These are phyloP conservation scores for Dascillus cervinus DNA, from an alignment of 2,888 invertebrate genomes.

Conservation along the genomic window DNA sequence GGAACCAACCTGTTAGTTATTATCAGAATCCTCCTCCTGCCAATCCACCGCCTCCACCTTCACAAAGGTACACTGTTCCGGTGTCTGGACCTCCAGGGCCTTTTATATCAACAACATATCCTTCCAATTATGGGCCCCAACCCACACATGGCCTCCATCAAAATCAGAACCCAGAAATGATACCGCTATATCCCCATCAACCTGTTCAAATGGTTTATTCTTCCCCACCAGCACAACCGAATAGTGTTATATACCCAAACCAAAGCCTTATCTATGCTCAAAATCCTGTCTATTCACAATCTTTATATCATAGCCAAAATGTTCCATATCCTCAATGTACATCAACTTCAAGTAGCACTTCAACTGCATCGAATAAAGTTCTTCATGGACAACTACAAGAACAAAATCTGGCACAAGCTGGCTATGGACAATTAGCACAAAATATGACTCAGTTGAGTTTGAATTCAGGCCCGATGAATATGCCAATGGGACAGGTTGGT, in stretches of 20 bases:
- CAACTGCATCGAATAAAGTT: constrained; percentile 18
- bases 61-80: constrained; percentile 22
- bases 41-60: constrained; percentile 22
- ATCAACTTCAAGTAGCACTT: constrained; percentile 30
- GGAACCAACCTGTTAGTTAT: constrained; percentile 30
- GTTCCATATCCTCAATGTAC: constrained; percentile 25
- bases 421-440: constrained; percentile 7
- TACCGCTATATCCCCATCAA: constrained; percentile 19
- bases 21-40: constrained; percentile 28
- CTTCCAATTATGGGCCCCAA: constrained; percentile 14
- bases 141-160: constrained; percentile 10
- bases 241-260: constrained; percentile 27
- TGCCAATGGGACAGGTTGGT: too few relatives aligned
- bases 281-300: constrained; percentile 15
- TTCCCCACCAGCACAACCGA: constrained; percentile 17
- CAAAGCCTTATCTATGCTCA: constrained; percentile 32
- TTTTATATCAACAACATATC: constrained; percentile 15
- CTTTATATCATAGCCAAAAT: constrained; percentile 13
- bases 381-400: constrained; percentile 12
- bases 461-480: constrained; percentile 4
- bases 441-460: constrained; percentile 5
- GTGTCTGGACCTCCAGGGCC: constrained; percentile 21
- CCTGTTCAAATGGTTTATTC: constrained; percentile 20
- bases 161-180: constrained; percentile 16
- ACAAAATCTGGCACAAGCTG: constrained; percentile 8